Evolutionary conservation across 1,140 invertebrate genomes (phyloP).

Genomic region (Drosophila ficusphila): DNA sequence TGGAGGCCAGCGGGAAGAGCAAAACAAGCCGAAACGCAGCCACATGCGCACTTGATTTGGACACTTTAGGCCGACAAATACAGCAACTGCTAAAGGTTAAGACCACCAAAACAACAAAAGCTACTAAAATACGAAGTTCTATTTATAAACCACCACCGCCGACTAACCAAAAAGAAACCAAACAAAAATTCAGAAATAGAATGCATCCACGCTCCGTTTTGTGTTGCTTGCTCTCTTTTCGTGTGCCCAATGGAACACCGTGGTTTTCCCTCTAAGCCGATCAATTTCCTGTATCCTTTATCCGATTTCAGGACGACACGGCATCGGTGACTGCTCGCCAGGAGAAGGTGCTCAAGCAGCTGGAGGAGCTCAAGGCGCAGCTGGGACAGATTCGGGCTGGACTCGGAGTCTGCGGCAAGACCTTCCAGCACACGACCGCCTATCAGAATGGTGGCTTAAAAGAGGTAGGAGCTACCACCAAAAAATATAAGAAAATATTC

Average conservation of each 20-base stretch:
- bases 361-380: constrained; percentile 75
- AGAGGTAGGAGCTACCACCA: constrained; percentile 42
- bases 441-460: constrained; percentile 71
- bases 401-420: constrained; percentile 72
- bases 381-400: constrained; percentile 62
- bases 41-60: constrained; percentile 81
- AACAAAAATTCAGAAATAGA: constrained; percentile 14
- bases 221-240: constrained; percentile 46
- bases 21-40: constrained; percentile 32
- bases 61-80: constrained; percentile 76
- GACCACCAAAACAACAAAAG: constrained; percentile 42
- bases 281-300: constrained; percentile 3
- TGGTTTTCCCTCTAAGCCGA: neutral
- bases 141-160: constrained; percentile 50
- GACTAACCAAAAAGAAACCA: constrained; percentile 39
- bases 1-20: constrained; percentile 37
- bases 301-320: constrained; percentile 48
- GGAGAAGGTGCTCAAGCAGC: constrained; percentile 69
- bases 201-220: constrained; percentile 44
- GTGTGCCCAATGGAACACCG: neutral
- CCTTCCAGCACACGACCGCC: constrained; percentile 51
- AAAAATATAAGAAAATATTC: no score
- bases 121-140: constrained; percentile 52
- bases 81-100: constrained; percentile 83
- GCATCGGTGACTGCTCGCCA: constrained; percentile 60